These are phyloP conservation scores for Temnothorax nylanderi DNA, from an alignment of 1,140 invertebrate species.

Conservation along the genomic window DNA sequence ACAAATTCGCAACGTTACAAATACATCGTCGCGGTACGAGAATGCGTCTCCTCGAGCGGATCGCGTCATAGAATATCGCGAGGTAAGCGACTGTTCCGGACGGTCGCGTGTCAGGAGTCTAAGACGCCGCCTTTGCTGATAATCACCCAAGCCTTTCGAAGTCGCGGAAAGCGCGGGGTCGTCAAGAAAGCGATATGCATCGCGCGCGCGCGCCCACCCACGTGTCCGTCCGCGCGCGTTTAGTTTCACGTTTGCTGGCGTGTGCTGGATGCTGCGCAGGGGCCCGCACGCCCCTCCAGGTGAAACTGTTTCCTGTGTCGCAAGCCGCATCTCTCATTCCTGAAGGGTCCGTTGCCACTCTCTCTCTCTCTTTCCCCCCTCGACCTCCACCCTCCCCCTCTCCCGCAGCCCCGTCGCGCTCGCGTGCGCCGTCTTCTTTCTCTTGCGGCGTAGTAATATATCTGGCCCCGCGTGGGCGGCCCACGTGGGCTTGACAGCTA, in stretches of 20 bases:
- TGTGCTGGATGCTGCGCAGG: conserved; percentile 60
- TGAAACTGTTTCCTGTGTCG: conserved; percentile 82
- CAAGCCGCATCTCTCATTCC: conserved; percentile 77
- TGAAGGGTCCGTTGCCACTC: conserved; percentile 65
- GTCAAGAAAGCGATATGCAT: conserved; percentile 73
- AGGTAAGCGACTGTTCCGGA: not conserved
- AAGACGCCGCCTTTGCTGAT: not conserved
- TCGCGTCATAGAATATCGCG: not conserved
- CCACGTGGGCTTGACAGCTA: conserved; percentile 85
- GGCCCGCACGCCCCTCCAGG: conserved; percentile 73
- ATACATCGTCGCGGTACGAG: not conserved
- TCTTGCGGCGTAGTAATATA: conserved; percentile 71
- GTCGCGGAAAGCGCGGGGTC: conserved; percentile 71
- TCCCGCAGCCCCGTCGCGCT: conserved; percentile 1
- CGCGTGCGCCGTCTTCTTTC: conserved; percentile 66
- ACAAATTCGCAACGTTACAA: not conserved
- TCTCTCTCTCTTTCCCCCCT: conserved; percentile 43
- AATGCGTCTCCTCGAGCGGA: not conserved
- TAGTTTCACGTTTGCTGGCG: not conserved
- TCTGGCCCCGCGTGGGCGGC: conserved; percentile 80
- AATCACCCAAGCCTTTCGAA: conserved; percentile 38
- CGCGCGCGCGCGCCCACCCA: conserved; percentile 75
- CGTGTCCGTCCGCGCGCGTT: conserved; percentile 45
- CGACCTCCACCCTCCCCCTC: not conserved
- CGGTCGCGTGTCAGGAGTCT: conserved; percentile 5